Evolutionary conservation across 2,113 vertebrate species (phyloP).

Genomic region (Nycticebus coucang): DNA sequence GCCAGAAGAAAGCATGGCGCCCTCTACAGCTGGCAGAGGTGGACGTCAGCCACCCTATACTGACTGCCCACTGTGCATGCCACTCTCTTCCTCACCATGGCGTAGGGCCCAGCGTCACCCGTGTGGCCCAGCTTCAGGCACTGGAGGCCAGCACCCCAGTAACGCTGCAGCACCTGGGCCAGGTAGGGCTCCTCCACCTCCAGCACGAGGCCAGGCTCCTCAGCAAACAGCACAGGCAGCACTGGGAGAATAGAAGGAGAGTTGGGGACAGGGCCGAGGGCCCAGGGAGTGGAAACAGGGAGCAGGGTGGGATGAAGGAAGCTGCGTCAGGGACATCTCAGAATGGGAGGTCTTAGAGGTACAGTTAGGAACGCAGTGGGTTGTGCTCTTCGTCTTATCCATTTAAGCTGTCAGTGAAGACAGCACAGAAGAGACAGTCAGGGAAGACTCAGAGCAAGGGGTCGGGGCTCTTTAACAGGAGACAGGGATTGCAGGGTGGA

Average conservation of each 20-base stretch:
- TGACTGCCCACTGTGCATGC: background rate
- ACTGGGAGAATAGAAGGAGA: conserved; percentile 73
- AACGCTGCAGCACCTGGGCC: conserved; percentile 82
- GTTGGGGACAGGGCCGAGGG: background rate
- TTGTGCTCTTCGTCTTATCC: background rate
- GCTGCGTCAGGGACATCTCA: background rate
- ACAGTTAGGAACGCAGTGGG: background rate
- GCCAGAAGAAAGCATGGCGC: background rate
- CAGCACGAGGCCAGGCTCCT: conserved; percentile 92
- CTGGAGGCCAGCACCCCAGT: conserved; percentile 83
- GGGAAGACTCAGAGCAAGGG: background rate
- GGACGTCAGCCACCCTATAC: background rate
- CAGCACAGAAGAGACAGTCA: background rate
- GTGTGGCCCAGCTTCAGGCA: conserved; percentile 89
- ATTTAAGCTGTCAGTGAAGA: background rate
- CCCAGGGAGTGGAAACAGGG: background rate
- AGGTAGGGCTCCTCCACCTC: conserved; percentile 85
- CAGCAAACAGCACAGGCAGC: conserved; percentile 91
- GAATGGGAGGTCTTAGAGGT: background rate
- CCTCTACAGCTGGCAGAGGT: background rate
- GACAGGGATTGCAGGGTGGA: background rate
- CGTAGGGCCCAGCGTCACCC: conserved; percentile 84
- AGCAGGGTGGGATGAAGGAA: background rate
- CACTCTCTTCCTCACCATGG: conserved; percentile 84
- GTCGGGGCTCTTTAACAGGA: background rate